A percentile compares a stretch with the other conserved stretches of the same genome.
phyloP scores from a whole-genome alignment of 1,140 invertebrate species.

The Hypothenemus hampei region DNA sequence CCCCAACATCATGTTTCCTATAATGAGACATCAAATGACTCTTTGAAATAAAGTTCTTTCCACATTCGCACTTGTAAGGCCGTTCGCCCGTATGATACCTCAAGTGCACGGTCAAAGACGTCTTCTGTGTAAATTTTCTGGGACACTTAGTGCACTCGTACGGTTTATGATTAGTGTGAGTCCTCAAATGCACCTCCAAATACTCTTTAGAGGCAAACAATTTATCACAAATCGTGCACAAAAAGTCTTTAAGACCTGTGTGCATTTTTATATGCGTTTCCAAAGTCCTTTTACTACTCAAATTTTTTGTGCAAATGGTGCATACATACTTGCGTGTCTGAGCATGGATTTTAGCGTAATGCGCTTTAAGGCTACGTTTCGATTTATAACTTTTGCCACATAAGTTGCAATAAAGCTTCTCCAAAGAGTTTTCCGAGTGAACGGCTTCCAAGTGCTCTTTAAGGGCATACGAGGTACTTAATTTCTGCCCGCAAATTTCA shows the following conservation, averaged over 20 bases:
- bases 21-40: conserved; percentile 40
- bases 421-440: conserved; percentile 23
- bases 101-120: conserved; percentile 46
- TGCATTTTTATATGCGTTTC: conserved; percentile 42
- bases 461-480: conserved; percentile 29
- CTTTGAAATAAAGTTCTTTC: conserved; percentile 43
- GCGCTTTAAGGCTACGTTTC: conserved; percentile 37
- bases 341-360: conserved; percentile 61
- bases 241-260: conserved; percentile 42
- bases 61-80: conserved; percentile 61
- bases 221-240: conserved; percentile 42
- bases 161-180: conserved; percentile 69
- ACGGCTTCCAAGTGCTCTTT: conserved; percentile 36
- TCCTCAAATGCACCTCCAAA: conserved; percentile 68
- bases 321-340: conserved; percentile 53
- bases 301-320: conserved; percentile 48
- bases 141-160: conserved; percentile 70
- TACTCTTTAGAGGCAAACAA: conserved; percentile 67
- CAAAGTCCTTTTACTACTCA: conserved; percentile 39
- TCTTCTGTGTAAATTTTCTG: conserved; percentile 64
- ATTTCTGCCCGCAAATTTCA: conserved; percentile 31
- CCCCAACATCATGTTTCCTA: conserved; percentile 37
- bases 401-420: conserved; percentile 29
- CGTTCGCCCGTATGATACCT: conserved; percentile 68
- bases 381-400: conserved; percentile 32